These are phyloP conservation scores for Melipona bicolor DNA, from an alignment of 2,888 invertebrate species.

Conservation along the genomic window DNA sequence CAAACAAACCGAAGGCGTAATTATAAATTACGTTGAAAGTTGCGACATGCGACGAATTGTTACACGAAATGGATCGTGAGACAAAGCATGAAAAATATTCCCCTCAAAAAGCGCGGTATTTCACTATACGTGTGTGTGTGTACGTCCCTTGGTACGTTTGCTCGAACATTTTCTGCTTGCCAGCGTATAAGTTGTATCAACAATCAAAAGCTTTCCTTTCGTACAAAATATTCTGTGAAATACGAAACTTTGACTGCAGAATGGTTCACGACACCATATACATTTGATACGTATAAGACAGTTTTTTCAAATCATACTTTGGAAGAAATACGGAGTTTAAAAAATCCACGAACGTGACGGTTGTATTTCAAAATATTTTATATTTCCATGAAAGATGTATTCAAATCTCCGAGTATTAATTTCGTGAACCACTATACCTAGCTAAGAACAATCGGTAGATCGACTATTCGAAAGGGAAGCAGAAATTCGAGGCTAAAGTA, in stretches of 20 bases:
- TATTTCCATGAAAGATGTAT: neutral
- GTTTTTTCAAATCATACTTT: no score
- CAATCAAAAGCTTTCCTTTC: conserved; percentile 32
- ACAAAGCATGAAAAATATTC: neutral
- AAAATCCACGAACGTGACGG: no score
- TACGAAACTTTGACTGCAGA: conserved; percentile 21
- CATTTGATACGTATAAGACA: no score
- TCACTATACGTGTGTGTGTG: neutral
- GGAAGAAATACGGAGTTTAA: no score
- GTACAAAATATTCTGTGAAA: conserved; percentile 30
- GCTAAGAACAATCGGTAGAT: conserved; percentile 47
- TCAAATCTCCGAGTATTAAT: neutral
- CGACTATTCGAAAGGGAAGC: conserved; percentile 6
- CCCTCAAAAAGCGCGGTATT: neutral
- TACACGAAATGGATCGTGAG: neutral
- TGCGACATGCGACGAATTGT: neutral
- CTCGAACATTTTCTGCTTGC: conserved; percentile 40
- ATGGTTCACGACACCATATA: neutral
- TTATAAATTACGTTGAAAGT: conserved; percentile 16
- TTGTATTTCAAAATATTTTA: neutral
- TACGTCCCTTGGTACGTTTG: conserved; percentile 14
- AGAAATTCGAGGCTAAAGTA: conserved; percentile 33
- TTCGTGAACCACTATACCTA: neutral
- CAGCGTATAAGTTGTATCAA: conserved; percentile 43
- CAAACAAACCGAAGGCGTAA: conserved; percentile 19